Conservation (phyloP, 2,113 vertebrate genomes). For the Thalassoma bifasciatum region DNA sequence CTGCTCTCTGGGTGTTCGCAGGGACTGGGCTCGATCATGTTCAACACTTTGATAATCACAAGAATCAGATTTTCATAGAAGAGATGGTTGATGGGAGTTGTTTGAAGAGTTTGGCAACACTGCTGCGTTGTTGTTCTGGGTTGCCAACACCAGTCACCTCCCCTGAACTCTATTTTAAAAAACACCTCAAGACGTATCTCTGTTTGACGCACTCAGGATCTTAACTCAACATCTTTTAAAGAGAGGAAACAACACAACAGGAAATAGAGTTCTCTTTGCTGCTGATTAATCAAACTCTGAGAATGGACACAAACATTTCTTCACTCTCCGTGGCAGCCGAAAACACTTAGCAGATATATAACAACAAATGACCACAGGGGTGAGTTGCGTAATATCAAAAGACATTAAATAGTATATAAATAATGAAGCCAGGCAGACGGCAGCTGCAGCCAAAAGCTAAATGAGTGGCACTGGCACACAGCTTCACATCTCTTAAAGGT, state of each 20-base stretch:
- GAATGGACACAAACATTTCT: neutral
- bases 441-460: slow-evolving; percentile 1
- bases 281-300: neutral
- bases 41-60: neutral
- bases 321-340: neutral
- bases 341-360: slow-evolving; percentile 4
- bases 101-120: neutral
- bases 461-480: neutral
- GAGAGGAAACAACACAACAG: neutral
- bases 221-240: neutral
- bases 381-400: slow-evolving; percentile 9
- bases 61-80: neutral
- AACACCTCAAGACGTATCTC: slow-evolving; percentile 37
- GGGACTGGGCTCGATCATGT: neutral
- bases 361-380: neutral
- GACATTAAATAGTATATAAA: neutral
- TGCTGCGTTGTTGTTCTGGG: no score
- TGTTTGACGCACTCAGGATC: slow-evolving; percentile 16
- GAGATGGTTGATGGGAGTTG: neutral
- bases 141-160: slow-evolving; percentile 39
- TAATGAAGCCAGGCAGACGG: slow-evolving; percentile 5
- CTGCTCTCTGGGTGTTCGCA: slow-evolving; percentile 5
- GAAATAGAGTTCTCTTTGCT: neutral
- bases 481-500: slow-evolving; percentile 12
- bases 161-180: slow-evolving; percentile 34